phyloP scores from a whole-genome alignment of 2,113 vertebrate genomes.

The Callipepla californica region DNA sequence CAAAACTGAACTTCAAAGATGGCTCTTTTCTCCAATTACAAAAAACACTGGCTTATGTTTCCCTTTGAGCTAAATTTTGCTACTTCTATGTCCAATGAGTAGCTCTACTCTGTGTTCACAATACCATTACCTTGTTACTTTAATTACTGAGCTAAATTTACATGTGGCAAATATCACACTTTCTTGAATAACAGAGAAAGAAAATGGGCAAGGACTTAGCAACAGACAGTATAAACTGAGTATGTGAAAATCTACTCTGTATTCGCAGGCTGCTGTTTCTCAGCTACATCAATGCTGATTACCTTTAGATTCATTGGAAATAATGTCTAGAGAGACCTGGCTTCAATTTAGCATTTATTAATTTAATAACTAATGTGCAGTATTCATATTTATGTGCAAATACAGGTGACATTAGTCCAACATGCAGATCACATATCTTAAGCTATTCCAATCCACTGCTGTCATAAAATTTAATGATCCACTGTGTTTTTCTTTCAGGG shows the following conservation, averaged over 20 bases:
- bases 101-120: neutral
- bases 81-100: neutral
- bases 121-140: neutral
- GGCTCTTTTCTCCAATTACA: neutral
- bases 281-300: neutral
- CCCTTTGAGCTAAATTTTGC: constrained; percentile 7
- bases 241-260: neutral
- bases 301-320: neutral
- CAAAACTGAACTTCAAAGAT: constrained; percentile 35
- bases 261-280: neutral
- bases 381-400: constrained; percentile 14
- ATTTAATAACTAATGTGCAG: constrained; percentile 26
- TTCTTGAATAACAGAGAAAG: neutral
- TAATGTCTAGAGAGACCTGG: neutral
- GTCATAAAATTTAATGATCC: neutral
- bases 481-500: neutral
- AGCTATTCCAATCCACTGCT: neutral
- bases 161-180: neutral
- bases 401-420: neutral
- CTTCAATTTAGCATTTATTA: neutral
- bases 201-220: neutral
- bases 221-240: neutral
- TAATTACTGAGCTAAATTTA: constrained; percentile 9
- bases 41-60: neutral
- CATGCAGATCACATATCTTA: neutral